Conservation (phyloP, 2,113 vertebrate species). For the Alosa alosa region DNA sequence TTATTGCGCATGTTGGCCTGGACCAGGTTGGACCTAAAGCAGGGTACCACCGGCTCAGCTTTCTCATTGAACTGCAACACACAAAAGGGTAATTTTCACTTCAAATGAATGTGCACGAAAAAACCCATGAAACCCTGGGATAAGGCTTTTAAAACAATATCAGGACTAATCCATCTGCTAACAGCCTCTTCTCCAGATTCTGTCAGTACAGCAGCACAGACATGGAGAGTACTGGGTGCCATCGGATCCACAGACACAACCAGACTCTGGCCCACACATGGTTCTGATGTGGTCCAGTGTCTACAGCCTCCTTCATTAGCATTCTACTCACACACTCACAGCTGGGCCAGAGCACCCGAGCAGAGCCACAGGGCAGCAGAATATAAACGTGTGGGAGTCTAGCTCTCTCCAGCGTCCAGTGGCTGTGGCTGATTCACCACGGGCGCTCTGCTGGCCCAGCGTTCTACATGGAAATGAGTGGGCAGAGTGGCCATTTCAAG, state of each 20-base stretch:
- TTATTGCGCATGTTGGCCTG: conserved; percentile 97
- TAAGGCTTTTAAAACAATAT: neutral
- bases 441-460: too few species aligned
- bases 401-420: too few species aligned
- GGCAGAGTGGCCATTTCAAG: neutral
- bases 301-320: too few species aligned
- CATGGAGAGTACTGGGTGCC: neutral
- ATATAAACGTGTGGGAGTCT: neutral
- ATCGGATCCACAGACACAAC: neutral
- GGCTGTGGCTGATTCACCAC: too few species aligned
- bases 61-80: conserved; percentile 91
- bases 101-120: too few species aligned
- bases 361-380: neutral
- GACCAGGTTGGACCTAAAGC: conserved; percentile 89
- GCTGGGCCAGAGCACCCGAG: too few species aligned
- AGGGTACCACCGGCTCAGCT: conserved; percentile 88
- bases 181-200: neutral
- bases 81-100: conserved; percentile 2
- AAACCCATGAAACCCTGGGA: too few species aligned
- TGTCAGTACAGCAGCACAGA: neutral
- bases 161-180: neutral
- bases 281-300: too few species aligned
- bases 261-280: too few species aligned
- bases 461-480: neutral
- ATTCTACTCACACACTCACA: too few species aligned